These are phyloP conservation scores for Chromis chromis DNA, from an alignment of 2,797 vertebrate species.

Conservation along the genomic window DNA sequence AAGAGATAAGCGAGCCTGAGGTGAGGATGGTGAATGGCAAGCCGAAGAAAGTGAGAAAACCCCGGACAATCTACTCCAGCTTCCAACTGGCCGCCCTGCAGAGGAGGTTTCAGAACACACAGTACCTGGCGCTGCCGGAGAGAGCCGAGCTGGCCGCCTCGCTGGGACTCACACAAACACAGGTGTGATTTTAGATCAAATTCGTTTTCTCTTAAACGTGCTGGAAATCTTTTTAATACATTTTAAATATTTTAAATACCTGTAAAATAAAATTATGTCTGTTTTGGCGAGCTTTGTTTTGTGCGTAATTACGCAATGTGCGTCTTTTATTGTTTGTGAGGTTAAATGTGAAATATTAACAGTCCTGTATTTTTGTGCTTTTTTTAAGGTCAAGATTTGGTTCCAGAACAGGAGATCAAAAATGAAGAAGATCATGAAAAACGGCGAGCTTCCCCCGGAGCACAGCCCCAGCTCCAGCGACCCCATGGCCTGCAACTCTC, in stretches of 20 bases:
- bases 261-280: not conserved
- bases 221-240: not conserved
- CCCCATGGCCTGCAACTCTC: constrained; percentile 99
- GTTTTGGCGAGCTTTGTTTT: not conserved
- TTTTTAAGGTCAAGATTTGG: constrained; percentile 95
- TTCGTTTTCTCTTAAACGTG: not conserved
- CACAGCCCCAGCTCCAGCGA: constrained; percentile 99
- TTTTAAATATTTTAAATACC: not conserved
- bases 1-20: constrained; percentile 94
- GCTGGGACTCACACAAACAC: constrained; percentile 96
- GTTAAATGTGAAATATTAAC: constrained; percentile 3
- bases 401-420: constrained; percentile 99
- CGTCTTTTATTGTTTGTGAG: not conserved
- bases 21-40: constrained; percentile 99
- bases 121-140: constrained; percentile 97
- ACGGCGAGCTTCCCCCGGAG: constrained; percentile 96
- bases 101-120: constrained; percentile 98
- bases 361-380: not conserved
- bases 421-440: constrained; percentile 99
- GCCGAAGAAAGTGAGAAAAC: constrained; percentile 98
- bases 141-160: constrained; percentile 97
- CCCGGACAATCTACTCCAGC: constrained; percentile 98
- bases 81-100: constrained; percentile 98
- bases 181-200: constrained; percentile 82
- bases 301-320: constrained; percentile 45